Evolutionary conservation across 2,113 vertebrate species (phyloP).

Genomic region (Lipotes vexillifer): DNA sequence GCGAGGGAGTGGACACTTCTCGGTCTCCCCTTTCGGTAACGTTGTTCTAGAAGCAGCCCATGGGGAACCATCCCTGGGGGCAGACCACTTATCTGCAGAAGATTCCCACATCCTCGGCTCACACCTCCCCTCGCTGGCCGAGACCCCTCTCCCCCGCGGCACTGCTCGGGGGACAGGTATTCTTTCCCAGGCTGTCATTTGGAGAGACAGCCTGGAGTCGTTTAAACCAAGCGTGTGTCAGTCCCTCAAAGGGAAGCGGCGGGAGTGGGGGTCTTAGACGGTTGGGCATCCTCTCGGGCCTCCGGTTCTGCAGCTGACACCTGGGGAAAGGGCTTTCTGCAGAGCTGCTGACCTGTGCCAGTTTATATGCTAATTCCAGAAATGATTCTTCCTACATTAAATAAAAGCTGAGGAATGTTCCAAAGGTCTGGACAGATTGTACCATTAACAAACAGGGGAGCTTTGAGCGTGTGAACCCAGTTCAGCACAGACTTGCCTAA

Average conservation of each 20-base stretch:
- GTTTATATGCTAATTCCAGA: slow-evolving; percentile 82
- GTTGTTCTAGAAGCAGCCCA: accelerated
- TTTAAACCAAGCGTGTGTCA: accelerated
- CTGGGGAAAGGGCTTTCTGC: slow-evolving; percentile 30
- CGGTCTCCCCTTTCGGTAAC: background rate
- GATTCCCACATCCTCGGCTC: background rate
- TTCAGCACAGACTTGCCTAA: slow-evolving; percentile 53
- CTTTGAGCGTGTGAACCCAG: slow-evolving; percentile 63
- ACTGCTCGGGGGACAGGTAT: background rate
- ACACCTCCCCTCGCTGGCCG: background rate
- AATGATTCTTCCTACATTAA: slow-evolving; percentile 76
- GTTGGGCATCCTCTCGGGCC: background rate
- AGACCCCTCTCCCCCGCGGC: background rate
- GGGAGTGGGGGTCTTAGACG: background rate
- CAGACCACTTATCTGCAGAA: background rate
- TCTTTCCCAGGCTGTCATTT: background rate
- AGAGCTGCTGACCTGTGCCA: slow-evolving; percentile 73
- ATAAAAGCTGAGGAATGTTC: slow-evolving; percentile 81
- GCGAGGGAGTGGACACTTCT: accelerated
- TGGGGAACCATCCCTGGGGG: background rate
- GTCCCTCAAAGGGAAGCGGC: background rate
- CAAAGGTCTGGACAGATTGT: slow-evolving; percentile 79
- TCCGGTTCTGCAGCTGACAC: slow-evolving; percentile 25
- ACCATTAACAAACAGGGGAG: slow-evolving; percentile 69
- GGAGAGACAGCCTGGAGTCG: background rate